Evolutionary conservation across 2,797 vertebrate species (phyloP).

Genomic region (Paramormyrops hopkinsi): DNA sequence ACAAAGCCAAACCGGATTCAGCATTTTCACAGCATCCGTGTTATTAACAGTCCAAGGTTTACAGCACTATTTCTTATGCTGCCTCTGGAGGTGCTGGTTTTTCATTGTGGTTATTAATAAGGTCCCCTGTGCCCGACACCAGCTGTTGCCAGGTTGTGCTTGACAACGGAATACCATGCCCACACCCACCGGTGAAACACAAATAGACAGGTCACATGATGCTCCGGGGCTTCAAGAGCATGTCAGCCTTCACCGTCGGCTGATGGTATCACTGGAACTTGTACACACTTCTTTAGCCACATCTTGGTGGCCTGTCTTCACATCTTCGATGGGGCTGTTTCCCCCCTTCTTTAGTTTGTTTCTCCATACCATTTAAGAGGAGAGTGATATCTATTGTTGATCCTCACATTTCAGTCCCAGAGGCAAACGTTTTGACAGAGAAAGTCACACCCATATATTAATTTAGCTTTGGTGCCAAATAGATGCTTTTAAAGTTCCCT

Average conservation of each 20-base stretch:
- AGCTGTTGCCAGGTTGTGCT: not conserved
- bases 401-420: not conserved
- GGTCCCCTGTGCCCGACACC: not conserved
- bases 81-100: not conserved
- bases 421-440: not conserved
- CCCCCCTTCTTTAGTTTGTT: not conserved
- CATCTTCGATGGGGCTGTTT: not conserved
- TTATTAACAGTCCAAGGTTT: not conserved
- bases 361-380: not conserved
- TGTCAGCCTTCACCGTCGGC: constrained; percentile 15
- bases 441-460: not conserved
- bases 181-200: not conserved
- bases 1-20: not conserved
- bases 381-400: not conserved
- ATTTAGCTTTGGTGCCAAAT: not conserved
- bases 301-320: not conserved
- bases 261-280: not conserved
- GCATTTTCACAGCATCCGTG: not conserved
- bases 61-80: not conserved
- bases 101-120: not conserved
- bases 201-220: not conserved
- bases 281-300: not conserved
- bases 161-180: not conserved
- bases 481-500: not conserved
- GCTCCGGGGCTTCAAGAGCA: not conserved